A percentile compares a stretch with the other conserved stretches of the same genome.
Conservation (phyloP, 2,888 invertebrate genomes). For the Achlya flavicornis region DNA sequence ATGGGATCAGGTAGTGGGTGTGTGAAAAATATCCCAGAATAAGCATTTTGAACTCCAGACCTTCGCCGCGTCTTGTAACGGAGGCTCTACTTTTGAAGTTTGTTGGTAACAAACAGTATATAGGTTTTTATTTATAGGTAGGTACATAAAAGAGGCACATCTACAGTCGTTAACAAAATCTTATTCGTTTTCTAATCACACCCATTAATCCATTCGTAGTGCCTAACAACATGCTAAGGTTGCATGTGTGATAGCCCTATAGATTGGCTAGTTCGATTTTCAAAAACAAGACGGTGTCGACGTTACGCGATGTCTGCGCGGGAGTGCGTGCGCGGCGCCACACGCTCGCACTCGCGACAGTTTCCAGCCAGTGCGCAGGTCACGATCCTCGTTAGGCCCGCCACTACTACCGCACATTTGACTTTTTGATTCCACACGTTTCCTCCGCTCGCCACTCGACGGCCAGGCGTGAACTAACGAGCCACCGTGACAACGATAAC, state of each 20-base stretch:
- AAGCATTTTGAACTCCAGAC: no score
- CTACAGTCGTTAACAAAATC: no score
- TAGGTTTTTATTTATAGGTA: no score
- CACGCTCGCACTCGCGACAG: constrained; percentile 14
- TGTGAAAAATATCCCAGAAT: no score
- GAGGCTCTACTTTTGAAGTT: no score
- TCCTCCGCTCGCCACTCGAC: constrained; percentile 14
- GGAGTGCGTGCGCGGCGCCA: constrained; percentile 21
- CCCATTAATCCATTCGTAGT: no score
- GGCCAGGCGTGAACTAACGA: constrained; percentile 44
- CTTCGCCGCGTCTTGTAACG: no score
- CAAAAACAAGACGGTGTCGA: not conserved
- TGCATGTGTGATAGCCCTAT: not conserved
- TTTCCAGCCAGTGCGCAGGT: constrained; percentile 20
- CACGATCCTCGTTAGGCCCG: constrained; percentile 42
- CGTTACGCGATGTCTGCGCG: constrained; percentile 6
- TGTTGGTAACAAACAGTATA: no score
- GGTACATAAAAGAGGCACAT: no score
- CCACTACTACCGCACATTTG: constrained; percentile 25
- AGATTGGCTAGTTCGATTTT: not conserved
- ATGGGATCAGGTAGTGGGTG: no score
- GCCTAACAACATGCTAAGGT: no score
- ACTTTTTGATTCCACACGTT: constrained; percentile 35
- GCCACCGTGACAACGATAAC: constrained; percentile 40
- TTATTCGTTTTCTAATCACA: no score